Evolutionary conservation across 2,888 invertebrate genomes (phyloP), one percentile per base, ranked within the genome.

Genomic region (Athripsodes cinereus): DNA sequence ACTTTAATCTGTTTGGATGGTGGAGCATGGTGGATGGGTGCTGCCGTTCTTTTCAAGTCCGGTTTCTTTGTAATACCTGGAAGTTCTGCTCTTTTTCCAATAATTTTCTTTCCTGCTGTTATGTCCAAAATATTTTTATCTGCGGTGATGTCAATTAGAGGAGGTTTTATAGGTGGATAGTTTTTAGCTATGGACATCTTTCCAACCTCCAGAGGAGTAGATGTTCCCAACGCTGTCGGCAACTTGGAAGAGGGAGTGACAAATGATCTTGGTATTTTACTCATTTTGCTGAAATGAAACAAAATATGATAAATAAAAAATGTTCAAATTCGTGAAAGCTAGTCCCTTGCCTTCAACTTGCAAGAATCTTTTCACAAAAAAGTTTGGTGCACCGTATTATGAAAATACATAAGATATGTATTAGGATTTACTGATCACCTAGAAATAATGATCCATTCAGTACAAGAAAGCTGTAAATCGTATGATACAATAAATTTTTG

Each of bases 1-100:
- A 77, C 67, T 69, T 75, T 78, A 5, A 58, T 44, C 40, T 60
- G 64, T 44, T 64, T 64, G 5, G 53, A 58, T 2, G 58, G 57
- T 21, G 52, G 40, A 19, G 52, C 21, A 21, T 48, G 40, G 16
- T 44, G 34, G 18, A 22, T 16, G 11, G 58, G 20, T 2, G 61
- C 22, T n/a, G 59, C 63, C n/a, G 26, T 57, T 52, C 61, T 55
- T 47, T 61, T 63, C 3, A 58, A 19, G 16, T 44, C 53, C 5
- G 35, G 22, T 19, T 52, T 48, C 20, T 49, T 53, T n/a, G n/a
- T n/a, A 40, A 40, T 40, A n/a, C 8, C 13, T 10, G 26, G 26
- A 6, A 55, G 20, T 16, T 50, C 51, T 10, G 22, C 16, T n/a
- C 22, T 34, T 20, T 40, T 53, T 16, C 16, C 1, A 48, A 18